phyloP scores from a whole-genome alignment of 92 coral and sea anemone genomes.

The Phenganax stokvisi region DNA sequence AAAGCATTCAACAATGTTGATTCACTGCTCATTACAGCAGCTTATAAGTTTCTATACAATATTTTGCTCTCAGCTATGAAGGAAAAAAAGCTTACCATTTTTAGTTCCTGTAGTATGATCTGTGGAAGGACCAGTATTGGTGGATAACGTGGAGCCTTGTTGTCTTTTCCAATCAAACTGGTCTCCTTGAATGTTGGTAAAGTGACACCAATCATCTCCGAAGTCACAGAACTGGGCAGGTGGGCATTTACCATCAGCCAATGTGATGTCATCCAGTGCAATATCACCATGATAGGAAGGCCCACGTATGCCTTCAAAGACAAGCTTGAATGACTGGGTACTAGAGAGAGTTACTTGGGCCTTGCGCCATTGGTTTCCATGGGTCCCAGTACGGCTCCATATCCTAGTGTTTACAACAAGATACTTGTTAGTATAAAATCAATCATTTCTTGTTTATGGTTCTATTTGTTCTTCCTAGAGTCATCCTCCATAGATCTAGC shows the following conservation, averaged over 20 bases:
- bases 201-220: constrained; percentile 69
- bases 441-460: not conserved
- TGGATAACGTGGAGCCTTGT: constrained; percentile 76
- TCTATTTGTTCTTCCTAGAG: no score
- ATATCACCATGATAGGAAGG: constrained; percentile 77
- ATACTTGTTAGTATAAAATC: not conserved
- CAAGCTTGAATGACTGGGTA: constrained; percentile 60
- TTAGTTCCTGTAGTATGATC: constrained; percentile 91
- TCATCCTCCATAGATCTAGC: not conserved
- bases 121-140: constrained; percentile 69
- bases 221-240: constrained; percentile 75
- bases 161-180: constrained; percentile 86
- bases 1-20: no score
- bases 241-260: constrained; percentile 82
- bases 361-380: constrained; percentile 91
- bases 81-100: constrained; percentile 59
- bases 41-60: not conserved
- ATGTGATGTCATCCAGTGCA: constrained; percentile 76
- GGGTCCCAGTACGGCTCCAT: constrained; percentile 90
- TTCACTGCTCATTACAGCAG: not conserved
- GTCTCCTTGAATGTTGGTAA: constrained; percentile 71
- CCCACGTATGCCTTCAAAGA: constrained; percentile 84
- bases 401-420: constrained; percentile 41
- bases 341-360: constrained; percentile 76
- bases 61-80: not conserved